A percentile compares a stretch with the other conserved stretches of the same genome.
Evolutionary conservation across 2,797 vertebrate species (phyloP).

Genomic region (Synaphobranchus kaupii): DNA sequence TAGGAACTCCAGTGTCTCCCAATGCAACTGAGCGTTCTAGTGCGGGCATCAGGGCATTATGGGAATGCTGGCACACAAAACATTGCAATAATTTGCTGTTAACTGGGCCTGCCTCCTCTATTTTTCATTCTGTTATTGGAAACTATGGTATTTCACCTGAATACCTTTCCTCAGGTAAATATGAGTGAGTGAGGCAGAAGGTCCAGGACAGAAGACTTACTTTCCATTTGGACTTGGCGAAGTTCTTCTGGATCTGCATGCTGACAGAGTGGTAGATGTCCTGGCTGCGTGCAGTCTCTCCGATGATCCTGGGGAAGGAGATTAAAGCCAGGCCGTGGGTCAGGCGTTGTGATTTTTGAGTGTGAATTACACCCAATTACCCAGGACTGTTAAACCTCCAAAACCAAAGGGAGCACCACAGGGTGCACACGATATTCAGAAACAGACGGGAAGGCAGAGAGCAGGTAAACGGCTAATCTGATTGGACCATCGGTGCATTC

Average conservation of each 20-base stretch:
- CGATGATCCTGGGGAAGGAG: conserved; percentile 83
- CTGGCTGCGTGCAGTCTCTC: conserved; percentile 88
- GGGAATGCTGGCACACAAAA: background rate
- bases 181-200: background rate
- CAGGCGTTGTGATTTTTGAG: background rate
- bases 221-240: conserved; percentile 97
- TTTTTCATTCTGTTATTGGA: background rate
- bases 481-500: background rate
- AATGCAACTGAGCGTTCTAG: background rate
- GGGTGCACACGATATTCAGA: background rate
- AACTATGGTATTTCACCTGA: background rate
- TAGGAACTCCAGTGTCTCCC: background rate
- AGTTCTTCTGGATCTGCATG: conserved; percentile 95
- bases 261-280: conserved; percentile 97
- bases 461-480: background rate
- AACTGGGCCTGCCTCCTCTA: background rate
- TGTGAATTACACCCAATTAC: no score
- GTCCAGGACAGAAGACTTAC: conserved; percentile 67
- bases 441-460: background rate
- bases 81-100: background rate
- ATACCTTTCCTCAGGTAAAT: background rate
- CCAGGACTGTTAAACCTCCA: background rate
- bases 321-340: conserved; percentile 34
- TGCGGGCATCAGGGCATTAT: background rate
- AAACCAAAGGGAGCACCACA: background rate